These are phyloP conservation scores for Drosophila ochracea DNA, from an alignment of 2,888 invertebrate species.

Conservation along the genomic window DNA sequence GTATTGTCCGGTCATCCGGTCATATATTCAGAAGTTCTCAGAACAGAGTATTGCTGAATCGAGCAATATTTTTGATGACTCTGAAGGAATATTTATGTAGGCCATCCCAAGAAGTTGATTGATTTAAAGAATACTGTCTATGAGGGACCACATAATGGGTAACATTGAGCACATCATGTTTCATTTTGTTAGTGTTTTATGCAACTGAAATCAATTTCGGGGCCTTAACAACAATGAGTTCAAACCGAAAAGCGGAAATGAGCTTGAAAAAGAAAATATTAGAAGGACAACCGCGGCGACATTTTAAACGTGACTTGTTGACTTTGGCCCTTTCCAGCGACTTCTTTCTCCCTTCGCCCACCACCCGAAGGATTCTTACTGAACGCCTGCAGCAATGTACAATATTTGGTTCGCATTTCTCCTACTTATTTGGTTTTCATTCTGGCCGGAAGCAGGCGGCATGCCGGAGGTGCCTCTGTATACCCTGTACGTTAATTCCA, in stretches of 20 bases:
- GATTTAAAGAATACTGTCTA: neutral
- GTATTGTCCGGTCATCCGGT: neutral
- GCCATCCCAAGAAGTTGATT: neutral
- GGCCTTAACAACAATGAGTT: slow-evolving; percentile 5
- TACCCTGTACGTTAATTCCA: slow-evolving; percentile 12
- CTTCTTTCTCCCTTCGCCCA: neutral
- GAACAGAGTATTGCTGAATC: neutral
- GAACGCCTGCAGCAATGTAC: slow-evolving; percentile 54
- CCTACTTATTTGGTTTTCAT: slow-evolving; percentile 56
- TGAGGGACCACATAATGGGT: neutral
- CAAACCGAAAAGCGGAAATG: slow-evolving; percentile 61
- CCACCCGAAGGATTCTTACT: neutral
- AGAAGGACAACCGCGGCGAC: slow-evolving; percentile 67
- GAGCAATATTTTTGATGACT: neutral
- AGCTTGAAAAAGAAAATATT: slow-evolving; percentile 61
- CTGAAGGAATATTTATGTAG: neutral
- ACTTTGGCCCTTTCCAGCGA: slow-evolving; percentile 25
- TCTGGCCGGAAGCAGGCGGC: slow-evolving; percentile 22
- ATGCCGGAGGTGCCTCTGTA: slow-evolving; percentile 24
- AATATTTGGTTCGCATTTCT: slow-evolving; percentile 63
- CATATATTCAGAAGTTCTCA: neutral
- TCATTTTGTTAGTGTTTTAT: slow-evolving; percentile 24
- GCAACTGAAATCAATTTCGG: slow-evolving; percentile 28
- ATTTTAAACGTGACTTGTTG: slow-evolving; percentile 68
- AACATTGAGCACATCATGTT: slow-evolving; percentile 4